Evolutionary conservation across 1,140 invertebrate genomes (phyloP), one percentile per base, ranked within the genome.

Genomic region (Conus betulinus): DNA sequence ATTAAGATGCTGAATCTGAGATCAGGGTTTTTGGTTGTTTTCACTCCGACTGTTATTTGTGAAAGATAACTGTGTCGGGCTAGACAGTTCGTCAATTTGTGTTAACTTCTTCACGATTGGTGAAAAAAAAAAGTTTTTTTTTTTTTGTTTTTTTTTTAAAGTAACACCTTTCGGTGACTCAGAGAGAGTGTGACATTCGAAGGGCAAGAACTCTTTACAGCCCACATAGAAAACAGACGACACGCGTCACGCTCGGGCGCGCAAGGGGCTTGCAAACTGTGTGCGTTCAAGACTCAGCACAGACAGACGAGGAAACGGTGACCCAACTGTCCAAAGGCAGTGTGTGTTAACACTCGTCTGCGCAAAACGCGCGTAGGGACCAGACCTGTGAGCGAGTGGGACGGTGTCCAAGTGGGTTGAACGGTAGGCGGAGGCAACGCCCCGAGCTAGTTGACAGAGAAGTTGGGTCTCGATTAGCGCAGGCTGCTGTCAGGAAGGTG

Each of bases 241-340:
- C 57, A 55, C 25, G 11, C 57, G 82, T 84, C 82, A 84, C 82
- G 82, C 82, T 25, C 57, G 8, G 57, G 55, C 82, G 82, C 55
- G 82, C 82, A 81, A 53, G 25, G 82, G 0, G 15, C 53, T 27
- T 17, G 63, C 82, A 27, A 10, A 52, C 52, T 17, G 82, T 57
- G 82, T 84, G 82, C 82, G 57, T 67, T 84, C 55, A 55, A 63
- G 82, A 60, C 25, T 39, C 3, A 51, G 52, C 13, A 5, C 52
- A 83, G 20, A 39, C 39, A 39, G 39, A 39, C 25, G 20, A 51
- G n/a, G 82, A 53, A 53, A 84, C 82, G 57, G 82, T 63, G 82
- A 53, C 15, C 79, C 51, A 53, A 81, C 11, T 71, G 23, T 17
- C 6, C 6, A 17, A 25, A n/a, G 55, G 55, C 55, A 67, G 81